Evolutionary conservation across 2,888 invertebrate species (phyloP).

Genomic region (Agonum fuliginosum): DNA sequence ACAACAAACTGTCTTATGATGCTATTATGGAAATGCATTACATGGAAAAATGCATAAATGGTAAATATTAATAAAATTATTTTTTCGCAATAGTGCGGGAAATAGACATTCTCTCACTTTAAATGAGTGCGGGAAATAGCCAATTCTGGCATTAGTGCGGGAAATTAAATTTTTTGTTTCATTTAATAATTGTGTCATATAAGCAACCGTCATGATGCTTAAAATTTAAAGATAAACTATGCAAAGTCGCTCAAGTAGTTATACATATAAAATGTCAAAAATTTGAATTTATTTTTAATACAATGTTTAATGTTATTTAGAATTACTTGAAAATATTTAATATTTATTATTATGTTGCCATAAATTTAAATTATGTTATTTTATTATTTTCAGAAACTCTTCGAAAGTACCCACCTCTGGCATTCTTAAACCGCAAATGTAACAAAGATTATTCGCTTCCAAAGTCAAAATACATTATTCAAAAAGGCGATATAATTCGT

Average conservation of each 20-base stretch:
- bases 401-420: constrained; percentile 61
- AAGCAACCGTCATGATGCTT: too few species aligned
- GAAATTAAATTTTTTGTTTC: too few species aligned
- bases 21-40: constrained; percentile 69
- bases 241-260: too few species aligned
- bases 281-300: too few species aligned
- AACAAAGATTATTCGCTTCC: constrained; percentile 58
- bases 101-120: too few species aligned
- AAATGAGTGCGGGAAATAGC: too few species aligned
- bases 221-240: too few species aligned
- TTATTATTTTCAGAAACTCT: constrained; percentile 65
- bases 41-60: constrained; percentile 66
- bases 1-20: constrained; percentile 68
- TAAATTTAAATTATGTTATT: not conserved
- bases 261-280: too few species aligned
- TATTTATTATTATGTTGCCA: too few species aligned
- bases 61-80: not conserved
- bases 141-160: too few species aligned
- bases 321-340: not conserved
- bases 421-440: constrained; percentile 48
- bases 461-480: constrained; percentile 42
- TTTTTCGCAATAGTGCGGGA: not conserved
- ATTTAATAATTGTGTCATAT: too few species aligned
- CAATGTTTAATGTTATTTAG: not conserved
- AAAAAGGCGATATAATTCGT: constrained; percentile 51